A percentile compares a stretch with the other conserved stretches of the same genome.
These are phyloP conservation scores for Epirrhoe tristata DNA, from an alignment of 2,888 invertebrate genomes.

Conservation along the genomic window DNA sequence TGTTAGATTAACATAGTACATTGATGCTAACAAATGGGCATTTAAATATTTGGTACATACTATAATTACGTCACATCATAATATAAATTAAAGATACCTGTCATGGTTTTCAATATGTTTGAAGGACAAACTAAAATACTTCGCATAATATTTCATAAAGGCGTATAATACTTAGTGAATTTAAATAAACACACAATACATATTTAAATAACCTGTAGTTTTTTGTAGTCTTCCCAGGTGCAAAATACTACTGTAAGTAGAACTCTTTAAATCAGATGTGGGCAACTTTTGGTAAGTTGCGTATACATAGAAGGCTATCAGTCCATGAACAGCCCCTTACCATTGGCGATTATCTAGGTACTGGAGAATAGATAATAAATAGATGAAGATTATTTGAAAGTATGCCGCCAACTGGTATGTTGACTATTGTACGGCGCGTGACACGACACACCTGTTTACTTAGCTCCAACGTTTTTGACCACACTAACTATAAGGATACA, in stretches of 20 bases:
- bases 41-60: slow-evolving; percentile 18
- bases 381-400: neutral
- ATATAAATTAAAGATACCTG: slow-evolving; percentile 22
- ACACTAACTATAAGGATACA: slow-evolving; percentile 13
- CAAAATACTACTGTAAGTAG: no score
- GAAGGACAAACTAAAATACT: slow-evolving; percentile 21
- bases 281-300: no score
- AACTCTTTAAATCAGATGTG: no score
- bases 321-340: no score
- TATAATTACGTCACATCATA: slow-evolving; percentile 23
- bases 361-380: no score
- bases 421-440: slow-evolving; percentile 29
- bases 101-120: slow-evolving; percentile 17
- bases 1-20: slow-evolving; percentile 8
- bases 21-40: slow-evolving; percentile 15
- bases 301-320: no score
- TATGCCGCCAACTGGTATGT: slow-evolving; percentile 23
- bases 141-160: neutral
- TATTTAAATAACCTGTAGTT: neutral
- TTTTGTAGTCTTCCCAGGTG: neutral
- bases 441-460: slow-evolving; percentile 28
- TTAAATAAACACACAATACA: slow-evolving; percentile 6
- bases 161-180: neutral
- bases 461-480: slow-evolving; percentile 26
- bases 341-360: no score